Evolutionary conservation across 1,140 invertebrate species (phyloP), one percentile per base, ranked within the genome.

Genomic region (Parasteatoda tepidariorum): DNA sequence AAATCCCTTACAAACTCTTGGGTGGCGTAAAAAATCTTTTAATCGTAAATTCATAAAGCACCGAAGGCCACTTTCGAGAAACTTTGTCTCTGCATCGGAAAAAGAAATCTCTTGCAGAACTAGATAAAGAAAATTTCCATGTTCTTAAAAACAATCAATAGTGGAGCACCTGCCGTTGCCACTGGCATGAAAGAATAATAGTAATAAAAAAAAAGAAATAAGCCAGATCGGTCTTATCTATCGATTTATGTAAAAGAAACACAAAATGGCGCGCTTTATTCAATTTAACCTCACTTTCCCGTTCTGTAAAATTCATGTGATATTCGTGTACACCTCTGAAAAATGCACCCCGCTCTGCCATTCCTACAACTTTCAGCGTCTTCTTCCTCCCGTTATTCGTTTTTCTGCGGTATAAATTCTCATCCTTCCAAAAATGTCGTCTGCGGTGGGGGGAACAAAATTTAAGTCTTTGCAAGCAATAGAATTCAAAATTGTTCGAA

Each of bases 221-320:
- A n/a, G 48, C 30, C 15, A 24, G 33, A 59, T 54, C 48, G 55
- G 55, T 54, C 57, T 22, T 34, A 34, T 54, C 30, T 75, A 75
- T 75, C 22, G 73, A 75, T 75, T 75, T 75, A 75, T 75, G 73
- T 62, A 75, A 75, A 75, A 75, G 73, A 75, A 75, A 75, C 73
- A 75, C 22, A 75, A 75, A 75, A 75, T 62, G 55, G 73, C 73
- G 57, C 18, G 22, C 57, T 75, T 75, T 75, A 75, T 75, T 75
- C 73, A 75, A 75, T 75, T 62, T 62, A 75, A 61, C 55, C 73
- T 24, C 73, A 61, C 55, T 75, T 75, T 48, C 73, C 18, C 57
- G 73, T 62, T 33, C 73, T 75, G 73, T 75, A 62, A 75, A 75
- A 75, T 75, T 75, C 73, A 75, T 75, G 73, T 26, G 55, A 55